Evolutionary conservation across 2,888 invertebrate genomes (phyloP).

Genomic region (Spodoptera exigua): DNA sequence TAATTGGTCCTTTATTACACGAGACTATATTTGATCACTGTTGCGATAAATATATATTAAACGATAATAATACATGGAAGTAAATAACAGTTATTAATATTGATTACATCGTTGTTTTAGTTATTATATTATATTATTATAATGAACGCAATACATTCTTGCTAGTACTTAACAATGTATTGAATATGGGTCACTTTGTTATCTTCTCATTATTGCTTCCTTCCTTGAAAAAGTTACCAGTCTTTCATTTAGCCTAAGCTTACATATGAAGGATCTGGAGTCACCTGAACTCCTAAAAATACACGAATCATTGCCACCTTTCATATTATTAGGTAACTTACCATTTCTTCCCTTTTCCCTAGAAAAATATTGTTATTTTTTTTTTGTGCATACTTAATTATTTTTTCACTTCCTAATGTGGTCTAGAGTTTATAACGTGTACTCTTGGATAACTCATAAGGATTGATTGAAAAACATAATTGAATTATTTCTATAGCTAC

Average conservation of each 20-base stretch:
- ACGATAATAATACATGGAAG: slow-evolving; percentile 29
- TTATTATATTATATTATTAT: slow-evolving; percentile 11
- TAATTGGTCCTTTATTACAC: slow-evolving; percentile 34
- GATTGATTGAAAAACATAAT: slow-evolving; percentile 20
- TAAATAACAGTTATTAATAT: slow-evolving; percentile 54
- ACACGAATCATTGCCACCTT: no score
- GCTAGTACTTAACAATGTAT: background rate
- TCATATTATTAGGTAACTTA: no score
- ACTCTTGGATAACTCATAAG: slow-evolving; percentile 14
- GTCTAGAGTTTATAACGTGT: slow-evolving; percentile 1
- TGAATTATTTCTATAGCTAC: slow-evolving; percentile 17
- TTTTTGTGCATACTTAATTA: no score
- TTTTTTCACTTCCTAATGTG: slow-evolving; percentile 27
- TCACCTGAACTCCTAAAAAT: no score
- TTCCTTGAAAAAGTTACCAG: slow-evolving; percentile 4
- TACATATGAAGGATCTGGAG: no score
- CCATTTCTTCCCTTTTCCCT: no score
- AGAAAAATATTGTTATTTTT: no score
- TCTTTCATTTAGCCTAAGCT: no score
- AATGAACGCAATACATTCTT: background rate
- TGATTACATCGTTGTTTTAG: slow-evolving; percentile 35
- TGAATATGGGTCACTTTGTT: slow-evolving; percentile 13
- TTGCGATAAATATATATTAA: slow-evolving; percentile 37
- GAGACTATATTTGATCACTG: slow-evolving; percentile 33
- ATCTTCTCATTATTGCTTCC: slow-evolving; percentile 9